These are phyloP conservation scores for Cylloceria caligata DNA, from an alignment of 2,888 invertebrate species.

Conservation along the genomic window DNA sequence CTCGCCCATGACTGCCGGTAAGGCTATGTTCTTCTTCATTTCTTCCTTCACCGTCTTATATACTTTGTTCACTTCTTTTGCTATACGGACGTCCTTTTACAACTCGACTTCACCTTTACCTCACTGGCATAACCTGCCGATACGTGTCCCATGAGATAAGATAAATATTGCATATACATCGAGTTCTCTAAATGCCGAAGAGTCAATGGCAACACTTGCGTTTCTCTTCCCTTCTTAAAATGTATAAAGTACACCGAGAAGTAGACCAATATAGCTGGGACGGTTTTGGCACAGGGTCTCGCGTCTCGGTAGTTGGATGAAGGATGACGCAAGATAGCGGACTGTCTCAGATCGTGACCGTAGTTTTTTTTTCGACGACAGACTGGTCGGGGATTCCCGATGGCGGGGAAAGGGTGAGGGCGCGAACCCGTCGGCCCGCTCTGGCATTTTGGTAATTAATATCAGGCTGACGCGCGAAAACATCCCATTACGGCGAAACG, in stretches of 20 bases:
- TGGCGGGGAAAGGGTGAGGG: neutral
- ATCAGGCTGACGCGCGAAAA: slow-evolving; percentile 69
- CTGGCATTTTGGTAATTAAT: slow-evolving; percentile 66
- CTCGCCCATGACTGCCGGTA: slow-evolving; percentile 5
- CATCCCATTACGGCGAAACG: slow-evolving; percentile 68
- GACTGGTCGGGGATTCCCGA: slow-evolving; percentile 18
- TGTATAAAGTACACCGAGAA: neutral
- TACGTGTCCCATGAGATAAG: neutral
- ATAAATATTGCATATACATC: neutral
- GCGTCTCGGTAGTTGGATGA: slow-evolving; percentile 24
- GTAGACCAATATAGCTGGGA: neutral
- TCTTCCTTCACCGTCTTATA: neutral
- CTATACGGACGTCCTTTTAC: neutral
- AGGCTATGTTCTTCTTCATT: slow-evolving; percentile 1
- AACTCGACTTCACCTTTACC: neutral
- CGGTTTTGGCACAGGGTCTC: slow-evolving; percentile 4
- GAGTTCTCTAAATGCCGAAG: neutral
- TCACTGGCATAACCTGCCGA: neutral
- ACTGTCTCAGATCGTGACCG: slow-evolving; percentile 15
- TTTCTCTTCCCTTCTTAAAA: neutral
- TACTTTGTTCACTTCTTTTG: neutral
- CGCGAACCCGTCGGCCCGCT: slow-evolving; percentile 7
- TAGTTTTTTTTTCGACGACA: slow-evolving; percentile 3
- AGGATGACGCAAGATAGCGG: slow-evolving; percentile 38
- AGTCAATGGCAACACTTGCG: neutral